Percentiles rank a stretch among this genome's conserved stretches.
Evolutionary conservation across 2,888 invertebrate species (phyloP).

Genomic region (Aethes cnicana): DNA sequence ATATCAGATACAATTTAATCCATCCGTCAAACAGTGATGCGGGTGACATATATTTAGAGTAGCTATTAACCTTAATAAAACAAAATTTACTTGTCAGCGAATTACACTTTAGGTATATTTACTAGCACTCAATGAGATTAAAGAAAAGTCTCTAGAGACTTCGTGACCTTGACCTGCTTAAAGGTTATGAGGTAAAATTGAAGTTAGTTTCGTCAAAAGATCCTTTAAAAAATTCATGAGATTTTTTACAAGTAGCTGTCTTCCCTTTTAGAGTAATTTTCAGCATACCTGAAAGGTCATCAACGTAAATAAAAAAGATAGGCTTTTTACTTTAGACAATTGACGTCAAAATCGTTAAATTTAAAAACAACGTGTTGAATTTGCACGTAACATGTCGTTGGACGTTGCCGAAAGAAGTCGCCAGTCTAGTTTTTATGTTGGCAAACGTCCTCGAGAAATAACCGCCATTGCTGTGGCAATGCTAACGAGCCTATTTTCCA

Average conservation of each 20-base stretch:
- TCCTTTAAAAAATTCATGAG: slow-evolving; percentile 10
- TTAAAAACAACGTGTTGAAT: slow-evolving; percentile 45
- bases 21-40: slow-evolving; percentile 10
- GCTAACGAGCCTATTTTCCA: slow-evolving; percentile 55
- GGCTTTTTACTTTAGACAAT: slow-evolving; percentile 45
- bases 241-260: background rate
- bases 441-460: slow-evolving; percentile 73
- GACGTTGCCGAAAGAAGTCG: slow-evolving; percentile 57
- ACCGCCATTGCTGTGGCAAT: slow-evolving; percentile 60
- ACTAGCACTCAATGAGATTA: slow-evolving; percentile 20
- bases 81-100: slow-evolving; percentile 14
- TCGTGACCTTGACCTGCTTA: slow-evolving; percentile 9
- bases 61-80: slow-evolving; percentile 15
- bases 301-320: slow-evolving; percentile 43
- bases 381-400: slow-evolving; percentile 38
- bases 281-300: slow-evolving; percentile 40
- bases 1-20: slow-evolving; percentile 24
- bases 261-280: slow-evolving; percentile 43
- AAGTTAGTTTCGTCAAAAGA: slow-evolving; percentile 6
- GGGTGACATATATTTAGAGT: slow-evolving; percentile 2
- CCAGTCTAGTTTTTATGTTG: slow-evolving; percentile 61
- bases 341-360: slow-evolving; percentile 39
- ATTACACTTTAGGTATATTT: slow-evolving; percentile 4
- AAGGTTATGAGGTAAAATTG: slow-evolving; percentile 8
- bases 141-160: slow-evolving; percentile 16